Conservation (phyloP, 2,888 invertebrate species). For the Scaptomyza caliginosa region DNA sequence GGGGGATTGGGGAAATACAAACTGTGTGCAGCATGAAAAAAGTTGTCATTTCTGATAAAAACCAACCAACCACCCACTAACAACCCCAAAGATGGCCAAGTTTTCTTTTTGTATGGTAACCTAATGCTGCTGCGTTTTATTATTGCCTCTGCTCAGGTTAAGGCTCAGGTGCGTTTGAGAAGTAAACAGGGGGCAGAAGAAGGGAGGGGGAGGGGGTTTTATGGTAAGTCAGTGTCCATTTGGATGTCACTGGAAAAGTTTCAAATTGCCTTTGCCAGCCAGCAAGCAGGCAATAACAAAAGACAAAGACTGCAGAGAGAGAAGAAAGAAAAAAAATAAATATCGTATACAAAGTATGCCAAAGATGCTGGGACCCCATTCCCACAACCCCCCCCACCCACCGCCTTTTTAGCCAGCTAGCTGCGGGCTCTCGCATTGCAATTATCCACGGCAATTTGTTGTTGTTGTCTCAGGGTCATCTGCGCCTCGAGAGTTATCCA, state of each 20-base stretch:
- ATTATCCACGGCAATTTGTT: conserved; percentile 49
- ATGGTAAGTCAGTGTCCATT: background rate
- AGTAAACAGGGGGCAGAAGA: background rate
- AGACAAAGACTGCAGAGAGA: no score
- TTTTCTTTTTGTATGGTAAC: background rate
- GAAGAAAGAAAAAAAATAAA: background rate
- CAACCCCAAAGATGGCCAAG: background rate
- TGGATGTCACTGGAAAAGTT: conserved; percentile 46
- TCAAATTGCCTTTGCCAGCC: conserved; percentile 52
- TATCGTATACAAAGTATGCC: conserved; percentile 10
- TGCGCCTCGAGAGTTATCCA: conserved; percentile 60
- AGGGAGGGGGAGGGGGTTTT: background rate
- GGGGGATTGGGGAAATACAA: no score
- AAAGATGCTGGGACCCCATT: conserved; percentile 12
- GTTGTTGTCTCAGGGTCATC: conserved; percentile 26
- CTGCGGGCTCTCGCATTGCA: conserved; percentile 60
- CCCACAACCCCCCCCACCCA: background rate
- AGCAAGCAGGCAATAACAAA: conserved; percentile 46
- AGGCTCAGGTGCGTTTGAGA: conserved; percentile 46
- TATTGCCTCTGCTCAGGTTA: conserved; percentile 43
- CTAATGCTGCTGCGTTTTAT: conserved; percentile 28
- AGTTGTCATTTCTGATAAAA: no score
- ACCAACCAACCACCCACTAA: background rate
- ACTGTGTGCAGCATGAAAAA: no score
- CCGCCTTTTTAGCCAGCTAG: background rate